A percentile compares a stretch with the other conserved stretches of the same genome.
Conservation (phyloP, 2,888 invertebrate genomes). For the Julus scanicus region DNA sequence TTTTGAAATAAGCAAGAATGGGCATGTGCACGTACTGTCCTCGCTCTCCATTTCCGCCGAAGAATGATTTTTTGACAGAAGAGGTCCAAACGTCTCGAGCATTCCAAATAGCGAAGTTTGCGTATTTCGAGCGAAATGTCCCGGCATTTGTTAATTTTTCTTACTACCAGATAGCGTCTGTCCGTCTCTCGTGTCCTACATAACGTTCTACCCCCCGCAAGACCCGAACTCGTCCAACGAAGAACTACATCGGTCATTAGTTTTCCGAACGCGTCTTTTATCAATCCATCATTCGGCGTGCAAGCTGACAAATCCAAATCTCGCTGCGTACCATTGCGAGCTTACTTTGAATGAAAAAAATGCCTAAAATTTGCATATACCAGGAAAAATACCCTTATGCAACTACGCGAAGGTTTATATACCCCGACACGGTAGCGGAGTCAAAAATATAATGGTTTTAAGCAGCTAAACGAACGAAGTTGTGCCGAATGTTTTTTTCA, state of each 20-base stretch:
- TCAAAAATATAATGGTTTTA: conserved; percentile 11
- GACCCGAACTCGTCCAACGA: not conserved
- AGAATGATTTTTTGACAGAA: too few relatives aligned
- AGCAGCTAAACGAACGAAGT: conserved; percentile 4
- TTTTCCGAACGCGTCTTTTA: conserved; percentile 34
- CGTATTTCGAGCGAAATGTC: too few relatives aligned
- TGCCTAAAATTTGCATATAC: not conserved
- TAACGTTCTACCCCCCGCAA: not conserved
- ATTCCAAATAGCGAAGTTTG: not conserved
- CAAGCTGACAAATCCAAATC: conserved; percentile 45
- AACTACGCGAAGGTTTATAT: conserved; percentile 2
- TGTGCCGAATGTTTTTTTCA: not conserved
- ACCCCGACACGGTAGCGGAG: not conserved
- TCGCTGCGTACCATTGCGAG: not conserved
- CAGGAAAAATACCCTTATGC: too few relatives aligned
- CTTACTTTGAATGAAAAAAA: conserved; percentile 19
- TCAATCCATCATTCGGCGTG: conserved; percentile 25
- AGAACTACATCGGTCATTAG: not conserved
- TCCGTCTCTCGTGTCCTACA: too few relatives aligned
- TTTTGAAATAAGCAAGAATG: too few relatives aligned
- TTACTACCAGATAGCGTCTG: not conserved
- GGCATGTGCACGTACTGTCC: too few relatives aligned
- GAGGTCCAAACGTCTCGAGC: not conserved
- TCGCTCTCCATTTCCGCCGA: too few relatives aligned
- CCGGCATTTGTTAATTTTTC: too few relatives aligned